Conservation (phyloP, 1,140 invertebrate genomes). For the Aphaenogaster floridana region DNA sequence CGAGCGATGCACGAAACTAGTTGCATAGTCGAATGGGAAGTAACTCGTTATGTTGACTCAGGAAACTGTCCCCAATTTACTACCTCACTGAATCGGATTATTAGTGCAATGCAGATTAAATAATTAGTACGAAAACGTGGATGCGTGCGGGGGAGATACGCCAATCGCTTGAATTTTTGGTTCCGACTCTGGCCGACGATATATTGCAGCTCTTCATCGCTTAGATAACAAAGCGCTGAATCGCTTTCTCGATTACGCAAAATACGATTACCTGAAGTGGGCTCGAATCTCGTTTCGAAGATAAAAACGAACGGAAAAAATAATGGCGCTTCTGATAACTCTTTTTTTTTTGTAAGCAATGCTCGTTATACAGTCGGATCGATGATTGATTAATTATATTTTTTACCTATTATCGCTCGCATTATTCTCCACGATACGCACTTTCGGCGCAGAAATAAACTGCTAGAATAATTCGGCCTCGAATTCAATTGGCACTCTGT, state of each 20-base stretch:
- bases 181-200: not conserved
- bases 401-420: not conserved
- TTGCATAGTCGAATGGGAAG: slow-evolving; percentile 72
- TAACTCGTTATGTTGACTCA: slow-evolving; percentile 73
- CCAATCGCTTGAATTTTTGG: slow-evolving; percentile 1
- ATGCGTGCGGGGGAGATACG: not conserved
- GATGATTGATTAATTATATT: not conserved
- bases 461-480: slow-evolving; percentile 40
- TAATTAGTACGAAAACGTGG: slow-evolving; percentile 50
- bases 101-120: slow-evolving; percentile 44
- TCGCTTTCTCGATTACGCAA: slow-evolving; percentile 48
- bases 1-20: slow-evolving; percentile 55
- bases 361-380: not conserved
- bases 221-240: slow-evolving; percentile 51
- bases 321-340: not conserved
- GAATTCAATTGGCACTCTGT: slow-evolving; percentile 44
- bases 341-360: not conserved
- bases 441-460: slow-evolving; percentile 41
- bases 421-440: not conserved
- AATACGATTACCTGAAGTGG: slow-evolving; percentile 52
- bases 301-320: slow-evolving; percentile 30
- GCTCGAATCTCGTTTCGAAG: slow-evolving; percentile 37
- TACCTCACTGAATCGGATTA: slow-evolving; percentile 65
- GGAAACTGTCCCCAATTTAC: slow-evolving; percentile 75
- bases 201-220: not conserved